Evolutionary conservation across 2,113 vertebrate species (phyloP), one percentile per base, ranked within the genome.

Genomic region (Microcebus tavaratra): DNA sequence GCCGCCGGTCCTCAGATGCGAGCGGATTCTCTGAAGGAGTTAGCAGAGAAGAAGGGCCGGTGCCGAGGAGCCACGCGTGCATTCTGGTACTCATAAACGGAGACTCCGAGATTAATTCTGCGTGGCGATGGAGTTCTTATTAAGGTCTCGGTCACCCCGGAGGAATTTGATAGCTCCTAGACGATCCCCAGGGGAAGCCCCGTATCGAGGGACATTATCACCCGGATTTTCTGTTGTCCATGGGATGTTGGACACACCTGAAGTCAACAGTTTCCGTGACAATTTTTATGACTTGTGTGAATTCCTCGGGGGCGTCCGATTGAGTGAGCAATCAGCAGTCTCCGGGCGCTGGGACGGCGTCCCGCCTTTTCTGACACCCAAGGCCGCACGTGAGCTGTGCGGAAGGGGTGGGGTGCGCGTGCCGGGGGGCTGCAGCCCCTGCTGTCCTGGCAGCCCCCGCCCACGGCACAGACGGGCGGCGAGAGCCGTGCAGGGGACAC

Each of bases 51-150:
- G 3, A 45, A 27, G 0, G 2, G 23, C 17, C 53, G 79, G 50
- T 86, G 79, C 83, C n/a, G 53, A 42, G 82, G 61, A 59, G 55
- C 45, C 61, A 29, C 25, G 70, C 61, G 25, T 36, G 70, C 13
- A 4, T 92, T 82, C 50, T 48, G 57, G 65, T 83, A 67, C 34
- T 86, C 27, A 29, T 42, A 67, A 91, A 57, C 23, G 25, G 50
- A 78, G 70, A 83, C 81, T 42, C 79, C 89, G 63, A 92, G 78
- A 84, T 68, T 85, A 78, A 95, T 50, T 83, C 92, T 92, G 84
- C 61, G 59, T 75, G n/a, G 61, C 34, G 86, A 34, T 25, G 78
- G 67, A 84, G 83, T 23, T 73, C 25, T 48, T 89, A 94, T 36
- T 78, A 39, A 96, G 93, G 73, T 86, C 87, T 84, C 36, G 75